phyloP scores from a whole-genome alignment of 2,113 vertebrate genomes.

The Stercorarius parasiticus region DNA sequence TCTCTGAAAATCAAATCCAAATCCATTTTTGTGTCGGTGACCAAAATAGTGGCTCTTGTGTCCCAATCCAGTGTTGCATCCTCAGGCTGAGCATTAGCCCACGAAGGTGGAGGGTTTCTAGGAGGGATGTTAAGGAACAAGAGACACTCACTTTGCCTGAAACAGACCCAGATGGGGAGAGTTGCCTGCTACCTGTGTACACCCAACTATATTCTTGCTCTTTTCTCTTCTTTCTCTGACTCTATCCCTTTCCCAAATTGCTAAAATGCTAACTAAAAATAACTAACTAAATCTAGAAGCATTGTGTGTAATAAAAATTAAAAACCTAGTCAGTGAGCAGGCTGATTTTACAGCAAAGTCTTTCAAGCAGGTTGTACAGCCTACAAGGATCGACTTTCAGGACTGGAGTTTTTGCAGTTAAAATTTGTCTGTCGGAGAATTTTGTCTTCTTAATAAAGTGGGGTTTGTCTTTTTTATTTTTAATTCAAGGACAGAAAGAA shows the following conservation, averaged over 20 bases:
- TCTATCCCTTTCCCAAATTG: neutral
- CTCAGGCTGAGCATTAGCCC: neutral
- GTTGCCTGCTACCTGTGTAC: neutral
- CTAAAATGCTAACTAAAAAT: neutral
- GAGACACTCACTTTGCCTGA: neutral
- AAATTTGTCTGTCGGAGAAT: neutral
- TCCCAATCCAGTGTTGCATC: neutral
- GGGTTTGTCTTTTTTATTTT: neutral
- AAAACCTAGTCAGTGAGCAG: neutral
- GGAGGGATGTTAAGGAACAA: neutral
- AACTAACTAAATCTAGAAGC: neutral
- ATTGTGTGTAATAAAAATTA: neutral
- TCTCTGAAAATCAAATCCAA: neutral
- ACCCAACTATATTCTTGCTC: neutral
- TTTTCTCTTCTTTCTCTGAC: neutral
- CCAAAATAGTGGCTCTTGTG: neutral
- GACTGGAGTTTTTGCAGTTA: neutral
- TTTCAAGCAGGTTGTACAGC: neutral
- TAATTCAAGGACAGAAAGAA: neutral
- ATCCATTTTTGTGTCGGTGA: neutral
- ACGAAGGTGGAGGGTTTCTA: fast-evolving
- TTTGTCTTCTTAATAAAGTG: neutral
- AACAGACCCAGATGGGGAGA: neutral
- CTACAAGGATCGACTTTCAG: neutral
- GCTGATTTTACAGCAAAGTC: neutral